Conservation (phyloP, 1,140 invertebrate species). For the Platyscapa corneri region DNA sequence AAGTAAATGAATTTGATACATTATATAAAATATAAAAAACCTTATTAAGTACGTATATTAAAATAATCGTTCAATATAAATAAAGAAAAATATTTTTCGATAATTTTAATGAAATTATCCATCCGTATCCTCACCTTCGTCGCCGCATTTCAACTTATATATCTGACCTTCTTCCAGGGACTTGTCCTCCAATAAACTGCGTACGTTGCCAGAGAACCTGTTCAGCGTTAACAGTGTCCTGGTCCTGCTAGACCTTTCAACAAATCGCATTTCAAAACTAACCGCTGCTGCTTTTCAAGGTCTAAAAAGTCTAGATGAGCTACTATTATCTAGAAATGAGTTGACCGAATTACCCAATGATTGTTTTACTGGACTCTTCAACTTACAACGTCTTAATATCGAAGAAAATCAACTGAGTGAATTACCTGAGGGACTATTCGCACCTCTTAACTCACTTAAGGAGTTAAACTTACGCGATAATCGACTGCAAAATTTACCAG, state of each 20-base stretch:
- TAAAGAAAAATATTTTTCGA: too few species aligned
- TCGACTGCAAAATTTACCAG: slow-evolving; percentile 74
- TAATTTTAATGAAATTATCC: not conserved
- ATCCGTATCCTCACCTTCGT: too few species aligned
- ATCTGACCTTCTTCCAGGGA: slow-evolving; percentile 71
- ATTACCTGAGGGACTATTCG: slow-evolving; percentile 75
- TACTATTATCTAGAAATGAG: slow-evolving; percentile 74
- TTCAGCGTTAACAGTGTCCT: slow-evolving; percentile 69
- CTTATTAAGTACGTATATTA: too few species aligned
- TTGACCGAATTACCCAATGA: slow-evolving; percentile 69
- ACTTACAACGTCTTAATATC: slow-evolving; percentile 81
- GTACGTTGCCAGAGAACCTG: slow-evolving; percentile 74
- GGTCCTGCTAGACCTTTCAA: slow-evolving; percentile 72
- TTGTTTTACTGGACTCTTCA: slow-evolving; percentile 79
- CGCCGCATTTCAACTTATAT: not conserved
- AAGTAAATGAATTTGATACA: too few species aligned
- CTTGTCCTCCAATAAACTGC: slow-evolving; percentile 83
- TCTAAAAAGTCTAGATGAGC: slow-evolving; percentile 71
- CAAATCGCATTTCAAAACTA: slow-evolving; percentile 71
- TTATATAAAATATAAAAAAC: too few species aligned
- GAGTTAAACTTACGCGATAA: slow-evolving; percentile 80
- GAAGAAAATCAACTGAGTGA: slow-evolving; percentile 81
- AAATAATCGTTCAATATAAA: too few species aligned
- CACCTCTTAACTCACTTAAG: slow-evolving; percentile 73
- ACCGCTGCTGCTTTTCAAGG: slow-evolving; percentile 68